A percentile compares a stretch with the other conserved stretches of the same genome.
Evolutionary conservation across 2,888 invertebrate species (phyloP).

Genomic region (Scaptomyza cyrtandrae): DNA sequence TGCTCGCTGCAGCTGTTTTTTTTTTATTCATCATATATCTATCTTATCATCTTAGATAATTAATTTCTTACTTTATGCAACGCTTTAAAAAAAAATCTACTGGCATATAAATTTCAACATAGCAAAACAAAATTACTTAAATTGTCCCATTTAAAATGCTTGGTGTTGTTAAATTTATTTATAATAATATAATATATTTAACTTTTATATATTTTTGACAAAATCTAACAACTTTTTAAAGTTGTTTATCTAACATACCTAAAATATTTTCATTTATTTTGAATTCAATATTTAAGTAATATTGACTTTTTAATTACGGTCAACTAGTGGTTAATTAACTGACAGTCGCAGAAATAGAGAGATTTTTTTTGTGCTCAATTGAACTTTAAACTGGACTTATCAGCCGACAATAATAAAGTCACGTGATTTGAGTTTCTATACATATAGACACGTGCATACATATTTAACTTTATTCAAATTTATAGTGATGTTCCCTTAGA

Average conservation of each 20-base stretch:
- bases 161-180: no score
- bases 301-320: neutral
- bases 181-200: no score
- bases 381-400: neutral
- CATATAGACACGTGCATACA: neutral
- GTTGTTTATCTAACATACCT: neutral
- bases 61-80: no score
- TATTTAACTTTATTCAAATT: neutral
- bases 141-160: no score
- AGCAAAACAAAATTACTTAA: no score
- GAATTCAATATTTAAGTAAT: neutral
- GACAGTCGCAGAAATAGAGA: neutral
- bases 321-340: neutral
- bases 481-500: neutral
- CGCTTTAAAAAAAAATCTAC: no score
- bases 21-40: no score
- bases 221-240: neutral
- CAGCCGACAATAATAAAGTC: neutral
- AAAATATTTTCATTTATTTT: neutral
- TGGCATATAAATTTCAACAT: no score
- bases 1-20: neutral
- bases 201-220: no score
- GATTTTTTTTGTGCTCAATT: neutral
- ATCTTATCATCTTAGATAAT: no score
- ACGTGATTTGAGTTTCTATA: slow-evolving; percentile 15